Percentiles rank a stretch among this genome's conserved stretches.
Conservation (phyloP, 1,140 invertebrate genomes). For the Stenopsyche tienmushanensis region DNA sequence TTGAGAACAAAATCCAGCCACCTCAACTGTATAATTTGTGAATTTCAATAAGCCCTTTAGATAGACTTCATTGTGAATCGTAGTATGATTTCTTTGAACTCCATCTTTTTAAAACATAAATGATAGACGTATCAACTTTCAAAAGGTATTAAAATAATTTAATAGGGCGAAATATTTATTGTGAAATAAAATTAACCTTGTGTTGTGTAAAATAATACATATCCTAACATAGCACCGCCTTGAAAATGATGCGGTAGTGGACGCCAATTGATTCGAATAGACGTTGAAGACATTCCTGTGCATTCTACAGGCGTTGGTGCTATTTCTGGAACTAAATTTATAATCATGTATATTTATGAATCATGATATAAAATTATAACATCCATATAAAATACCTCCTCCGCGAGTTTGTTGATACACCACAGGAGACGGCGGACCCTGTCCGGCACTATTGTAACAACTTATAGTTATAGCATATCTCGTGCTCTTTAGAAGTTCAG, state of each 20-base stretch:
- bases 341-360: neutral
- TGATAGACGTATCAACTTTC: neutral
- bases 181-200: slow-evolving; percentile 45
- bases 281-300: slow-evolving; percentile 68
- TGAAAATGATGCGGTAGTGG: slow-evolving; percentile 68
- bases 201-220: slow-evolving; percentile 63
- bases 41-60: slow-evolving; percentile 72
- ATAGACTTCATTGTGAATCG: slow-evolving; percentile 65
- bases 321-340: slow-evolving; percentile 63
- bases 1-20: slow-evolving; percentile 80
- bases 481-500: slow-evolving; percentile 31
- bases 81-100: slow-evolving; percentile 50
- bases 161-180: slow-evolving; percentile 5
- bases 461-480: slow-evolving; percentile 68
- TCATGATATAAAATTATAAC: neutral
- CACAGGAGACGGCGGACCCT: slow-evolving; percentile 76
- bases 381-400: slow-evolving; percentile 61
- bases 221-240: slow-evolving; percentile 77
- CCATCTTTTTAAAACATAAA: slow-evolving; percentile 48
- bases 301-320: slow-evolving; percentile 69
- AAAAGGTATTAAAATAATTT: neutral
- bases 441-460: slow-evolving; percentile 83
- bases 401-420: slow-evolving; percentile 83
- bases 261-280: slow-evolving; percentile 77
- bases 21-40: slow-evolving; percentile 81